phyloP scores from a whole-genome alignment of 2,797 vertebrate genomes.

The Lagocephalus sceleratus region DNA sequence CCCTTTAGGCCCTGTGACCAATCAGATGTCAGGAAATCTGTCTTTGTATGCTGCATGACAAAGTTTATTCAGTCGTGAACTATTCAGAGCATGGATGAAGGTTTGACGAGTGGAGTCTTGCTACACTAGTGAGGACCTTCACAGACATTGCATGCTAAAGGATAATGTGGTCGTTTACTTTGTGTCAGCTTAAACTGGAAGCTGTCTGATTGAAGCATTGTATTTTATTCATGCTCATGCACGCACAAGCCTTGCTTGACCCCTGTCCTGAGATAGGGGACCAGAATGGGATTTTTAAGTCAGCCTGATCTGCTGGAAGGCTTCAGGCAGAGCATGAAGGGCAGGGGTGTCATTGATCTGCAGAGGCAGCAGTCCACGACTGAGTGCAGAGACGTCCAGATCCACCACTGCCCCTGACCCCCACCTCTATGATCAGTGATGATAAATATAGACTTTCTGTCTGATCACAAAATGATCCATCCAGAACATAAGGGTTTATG shows the following conservation, averaged over 20 bases:
- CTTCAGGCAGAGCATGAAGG: constrained; percentile 5
- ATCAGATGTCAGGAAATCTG: neutral
- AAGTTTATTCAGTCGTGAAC: neutral
- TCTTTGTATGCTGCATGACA: too few relatives aligned
- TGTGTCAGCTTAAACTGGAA: constrained; percentile 12
- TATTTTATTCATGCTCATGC: neutral
- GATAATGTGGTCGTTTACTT: constrained; percentile 22
- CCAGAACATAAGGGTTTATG: constrained; percentile 56
- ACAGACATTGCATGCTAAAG: too few relatives aligned
- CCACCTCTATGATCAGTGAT: constrained; percentile 57
- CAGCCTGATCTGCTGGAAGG: constrained; percentile 21
- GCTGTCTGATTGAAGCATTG: constrained; percentile 24
- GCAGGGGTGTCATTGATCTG: constrained; percentile 47
- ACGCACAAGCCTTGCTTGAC: too few relatives aligned
- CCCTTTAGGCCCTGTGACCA: neutral
- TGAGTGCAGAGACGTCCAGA: constrained; percentile 19
- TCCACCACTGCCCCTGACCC: constrained; percentile 4
- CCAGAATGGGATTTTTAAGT: too few relatives aligned
- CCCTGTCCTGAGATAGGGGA: constrained; percentile 22
- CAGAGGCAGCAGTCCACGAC: constrained; percentile 7
- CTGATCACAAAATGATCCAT: constrained; percentile 55
- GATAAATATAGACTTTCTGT: constrained; percentile 67
- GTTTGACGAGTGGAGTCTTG: too few relatives aligned
- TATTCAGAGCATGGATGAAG: too few relatives aligned
- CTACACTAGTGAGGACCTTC: too few relatives aligned